These are phyloP conservation scores for Phalera bucephala DNA, from an alignment of 2,888 invertebrate genomes.

Conservation along the genomic window DNA sequence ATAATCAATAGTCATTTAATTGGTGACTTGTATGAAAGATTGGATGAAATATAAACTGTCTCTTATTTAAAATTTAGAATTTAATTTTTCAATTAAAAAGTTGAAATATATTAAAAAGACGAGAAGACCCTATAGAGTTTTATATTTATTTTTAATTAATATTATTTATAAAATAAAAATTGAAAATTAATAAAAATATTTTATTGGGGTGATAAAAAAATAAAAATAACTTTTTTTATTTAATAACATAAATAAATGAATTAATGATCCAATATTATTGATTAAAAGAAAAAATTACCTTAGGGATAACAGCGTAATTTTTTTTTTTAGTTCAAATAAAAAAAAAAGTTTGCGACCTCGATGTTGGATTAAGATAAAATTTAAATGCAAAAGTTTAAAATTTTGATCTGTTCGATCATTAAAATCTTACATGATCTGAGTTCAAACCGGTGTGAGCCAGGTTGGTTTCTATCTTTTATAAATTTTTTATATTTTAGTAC, in stretches of 20 bases:
- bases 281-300: constrained; percentile 89
- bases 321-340: constrained; percentile 88
- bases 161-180: constrained; percentile 46
- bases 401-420: constrained; percentile 92
- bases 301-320: constrained; percentile 94
- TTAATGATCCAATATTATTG: constrained; percentile 82
- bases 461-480: constrained; percentile 92
- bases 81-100: constrained; percentile 84
- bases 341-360: constrained; percentile 92
- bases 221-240: constrained; percentile 79
- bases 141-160: constrained; percentile 61
- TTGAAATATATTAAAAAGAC: constrained; percentile 86
- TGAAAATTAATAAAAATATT: constrained; percentile 66
- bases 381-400: constrained; percentile 86
- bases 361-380: constrained; percentile 92
- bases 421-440: constrained; percentile 94
- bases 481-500: constrained; percentile 87
- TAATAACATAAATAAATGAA: constrained; percentile 62
- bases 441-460: constrained; percentile 93
- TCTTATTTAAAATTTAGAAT: constrained; percentile 61
- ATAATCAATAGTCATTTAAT: constrained; percentile 90
- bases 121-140: constrained; percentile 92
- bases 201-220: constrained; percentile 86
- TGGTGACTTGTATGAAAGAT: constrained; percentile 90
- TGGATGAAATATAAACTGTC: constrained; percentile 86